Evolutionary conservation across 2,888 invertebrate species (phyloP), one percentile per base, ranked within the genome.

Genomic region (Oasisia sp.): DNA sequence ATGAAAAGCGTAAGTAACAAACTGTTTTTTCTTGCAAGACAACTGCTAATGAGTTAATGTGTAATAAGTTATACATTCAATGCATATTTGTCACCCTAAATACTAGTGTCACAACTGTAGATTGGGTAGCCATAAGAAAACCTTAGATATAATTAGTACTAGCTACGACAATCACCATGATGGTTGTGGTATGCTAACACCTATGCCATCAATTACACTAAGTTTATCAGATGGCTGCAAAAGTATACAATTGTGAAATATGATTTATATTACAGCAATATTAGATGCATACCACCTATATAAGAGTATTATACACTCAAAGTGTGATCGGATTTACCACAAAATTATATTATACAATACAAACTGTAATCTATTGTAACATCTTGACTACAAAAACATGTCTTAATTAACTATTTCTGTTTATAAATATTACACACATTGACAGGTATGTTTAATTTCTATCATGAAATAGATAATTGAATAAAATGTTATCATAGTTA

Each of bases 1-100:
- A 27, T n/a, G 74, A 74, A 74, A 74, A 74, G 74, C 74, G n/a
- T 27, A 74, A 74, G 74, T 74, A 74, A 74, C 74, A 74, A 74
- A 74, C 74, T 74, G 50, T 50, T 50, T 50, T 50, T 50, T 50
- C 50, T 14, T 50, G n/a, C 74, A 74, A 74, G 74, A 74, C 50
- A 50, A 50, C 50, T 50, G 50, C 14, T 50, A 50, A 50, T 74
- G 27, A 27, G 74, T 74, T 56, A 74, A 7, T 74, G 74, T 74
- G 74, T 74, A 74, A 74, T 74, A 74, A 19, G 74, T 74, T 74
- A 74, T 74, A 74, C 7, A 74, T 74, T 74, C 50, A 50, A 9
- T 50, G 50, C 9, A 50, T 50, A 50, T 50, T 50, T 12, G 5
- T n/a, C n/a, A 74, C 27, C 74, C 7, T 19, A 74, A 74, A 27